phyloP scores from a whole-genome alignment of 1,140 invertebrate species.

The Rhyzopertha dominica region DNA sequence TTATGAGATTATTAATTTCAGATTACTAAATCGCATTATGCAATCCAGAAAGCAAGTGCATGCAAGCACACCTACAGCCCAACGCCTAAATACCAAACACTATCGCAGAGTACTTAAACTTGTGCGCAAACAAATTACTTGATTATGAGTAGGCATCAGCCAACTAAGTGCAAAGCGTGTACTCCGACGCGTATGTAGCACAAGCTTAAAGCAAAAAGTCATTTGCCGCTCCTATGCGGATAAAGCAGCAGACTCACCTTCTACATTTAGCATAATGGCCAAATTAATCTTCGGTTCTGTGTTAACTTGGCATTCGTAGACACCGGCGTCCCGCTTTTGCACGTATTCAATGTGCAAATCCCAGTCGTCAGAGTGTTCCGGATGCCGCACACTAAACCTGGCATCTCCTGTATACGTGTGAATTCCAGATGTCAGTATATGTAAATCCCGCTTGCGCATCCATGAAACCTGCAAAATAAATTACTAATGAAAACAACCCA shows the following conservation, averaged over 20 bases:
- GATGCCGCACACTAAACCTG: constrained; percentile 77
- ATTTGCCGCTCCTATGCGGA: constrained; percentile 5
- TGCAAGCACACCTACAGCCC: too few species aligned
- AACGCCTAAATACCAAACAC: too few species aligned
- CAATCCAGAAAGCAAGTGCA: too few species aligned
- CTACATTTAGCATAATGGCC: constrained; percentile 68
- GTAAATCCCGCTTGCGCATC: constrained; percentile 85
- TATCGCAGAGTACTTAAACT: too few species aligned
- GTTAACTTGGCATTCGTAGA: constrained; percentile 82
- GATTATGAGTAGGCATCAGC: too few species aligned
- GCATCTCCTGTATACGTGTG: constrained; percentile 84
- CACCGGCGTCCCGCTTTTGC: constrained; percentile 76
- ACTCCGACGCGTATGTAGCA: too few species aligned
- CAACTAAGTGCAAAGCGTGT: too few species aligned
- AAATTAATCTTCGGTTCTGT: constrained; percentile 83
- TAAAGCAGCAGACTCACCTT: constrained; percentile 56
- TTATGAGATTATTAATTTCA: too few species aligned
- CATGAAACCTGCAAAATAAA: constrained; percentile 74
- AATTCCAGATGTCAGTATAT: constrained; percentile 81
- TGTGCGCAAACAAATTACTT: too few species aligned
- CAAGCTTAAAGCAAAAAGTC: too few species aligned
- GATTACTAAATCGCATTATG: too few species aligned
- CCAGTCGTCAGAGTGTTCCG: constrained; percentile 85
- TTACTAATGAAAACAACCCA: neutral
- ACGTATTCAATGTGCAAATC: constrained; percentile 84